phyloP scores from a whole-genome alignment of 2,888 invertebrate species.

The Pseudococcus jackbeardsleyi region DNA sequence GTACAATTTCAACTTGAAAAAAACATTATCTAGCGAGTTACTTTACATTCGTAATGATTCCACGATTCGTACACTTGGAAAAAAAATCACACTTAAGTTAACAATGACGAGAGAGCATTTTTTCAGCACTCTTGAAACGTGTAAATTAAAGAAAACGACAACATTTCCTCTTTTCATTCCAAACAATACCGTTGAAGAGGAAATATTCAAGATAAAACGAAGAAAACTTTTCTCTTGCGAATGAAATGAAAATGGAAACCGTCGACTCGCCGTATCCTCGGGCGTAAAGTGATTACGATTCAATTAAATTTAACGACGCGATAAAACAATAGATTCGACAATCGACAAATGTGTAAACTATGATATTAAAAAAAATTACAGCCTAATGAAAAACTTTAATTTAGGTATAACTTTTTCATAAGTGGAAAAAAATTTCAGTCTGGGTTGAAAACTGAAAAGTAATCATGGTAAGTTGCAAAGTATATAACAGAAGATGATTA shows the following conservation, averaged over 20 bases:
- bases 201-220: slow-evolving; percentile 11
- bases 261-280: background rate
- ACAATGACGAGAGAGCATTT: background rate
- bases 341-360: background rate
- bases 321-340: slow-evolving; percentile 5
- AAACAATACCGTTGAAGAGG: slow-evolving; percentile 3
- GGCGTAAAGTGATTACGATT: slow-evolving; percentile 42
- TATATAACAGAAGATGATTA: slow-evolving; percentile 14
- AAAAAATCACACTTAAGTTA: background rate
- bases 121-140: slow-evolving; percentile 25
- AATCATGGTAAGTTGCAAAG: background rate
- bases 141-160: slow-evolving; percentile 31
- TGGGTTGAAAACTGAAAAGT: background rate
- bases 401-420: background rate
- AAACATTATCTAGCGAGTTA: background rate
- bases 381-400: background rate
- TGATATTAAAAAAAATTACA: background rate
- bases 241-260: slow-evolving; percentile 30
- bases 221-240: background rate
- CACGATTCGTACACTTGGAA: background rate
- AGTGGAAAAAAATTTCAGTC: background rate
- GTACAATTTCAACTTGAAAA: background rate
- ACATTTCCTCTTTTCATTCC: slow-evolving; percentile 30
- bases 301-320: slow-evolving; percentile 32
- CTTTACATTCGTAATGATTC: background rate